Evolutionary conservation across 2,888 invertebrate species (phyloP), one percentile per base, ranked within the genome.

Genomic region (Zelleria hepariella): DNA sequence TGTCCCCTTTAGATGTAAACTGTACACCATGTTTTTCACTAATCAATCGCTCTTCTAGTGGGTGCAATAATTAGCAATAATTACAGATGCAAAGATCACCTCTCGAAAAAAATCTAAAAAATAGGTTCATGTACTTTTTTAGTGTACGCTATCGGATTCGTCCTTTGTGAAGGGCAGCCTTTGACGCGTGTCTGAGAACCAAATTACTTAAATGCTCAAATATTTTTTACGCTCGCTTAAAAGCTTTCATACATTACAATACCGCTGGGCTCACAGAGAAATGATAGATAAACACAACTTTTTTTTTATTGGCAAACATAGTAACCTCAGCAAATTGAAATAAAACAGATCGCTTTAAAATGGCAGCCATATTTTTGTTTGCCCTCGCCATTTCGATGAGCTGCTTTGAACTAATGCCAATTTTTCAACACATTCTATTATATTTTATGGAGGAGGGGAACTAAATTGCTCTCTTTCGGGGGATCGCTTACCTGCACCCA

Each of bases 401-500:
- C 26, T 24, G 18, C 5, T 10, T 20, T 51, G 51, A 51, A 5
- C 18, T 20, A 20, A 21, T 51, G 51, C 20, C 51, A 18, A 51
- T 51, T 2, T 51, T 20, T 20, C 51, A 51, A 51, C 8, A 20
- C 8, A 51, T 51, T 21, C 51, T 51, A 51, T 51, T 20, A 51
- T n/a, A n/a, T n/a, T n/a, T n/a, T n/a, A n/a, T n/a, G n/a, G 18
- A 51, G 51, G 21, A 21, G 51, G 51, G 51, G 51, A 51, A 51
- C 51, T 51, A 18, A 51, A 51, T 51, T 51, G 51, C 51, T 51
- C 51, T 51, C 21, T 51, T 51, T 21, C 18, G 18, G 21, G 20
- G 21, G 51, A 51, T 51, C 51, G 51, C 51, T 51, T 26, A 61
- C 65, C 69, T 68, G 59, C 4, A 62, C 66, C 63, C 51, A 60